A percentile compares a stretch with the other conserved stretches of the same genome.
Conservation (phyloP, 2,113 vertebrate genomes). For the Nothocercus julius region DNA sequence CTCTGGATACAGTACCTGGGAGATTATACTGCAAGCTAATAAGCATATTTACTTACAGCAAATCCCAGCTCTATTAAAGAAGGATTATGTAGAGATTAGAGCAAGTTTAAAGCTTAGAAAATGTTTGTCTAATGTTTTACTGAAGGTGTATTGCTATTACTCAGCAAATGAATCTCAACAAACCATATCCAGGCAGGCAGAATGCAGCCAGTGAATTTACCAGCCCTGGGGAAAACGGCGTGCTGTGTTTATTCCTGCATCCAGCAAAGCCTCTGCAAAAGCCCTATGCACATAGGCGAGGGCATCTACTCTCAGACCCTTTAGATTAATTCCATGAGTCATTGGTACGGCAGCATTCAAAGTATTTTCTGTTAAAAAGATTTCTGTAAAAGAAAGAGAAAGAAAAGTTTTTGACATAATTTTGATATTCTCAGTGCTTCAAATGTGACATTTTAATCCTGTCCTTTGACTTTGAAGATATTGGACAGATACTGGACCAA, state of each 20-base stretch:
- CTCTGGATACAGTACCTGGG: not conserved
- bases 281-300: fast-evolving
- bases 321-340: not conserved
- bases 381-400: not conserved
- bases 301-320: not conserved
- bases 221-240: not conserved
- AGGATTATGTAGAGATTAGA: not conserved
- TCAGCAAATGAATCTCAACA: not conserved
- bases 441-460: not conserved
- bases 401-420: not conserved
- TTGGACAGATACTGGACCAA: not conserved
- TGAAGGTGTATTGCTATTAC: not conserved
- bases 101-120: not conserved
- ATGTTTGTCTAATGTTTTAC: constrained; percentile 12
- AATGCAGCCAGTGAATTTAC: not conserved
- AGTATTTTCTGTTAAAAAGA: not conserved
- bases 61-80: not conserved
- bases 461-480: not conserved
- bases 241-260: not conserved
- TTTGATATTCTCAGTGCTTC: not conserved
- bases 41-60: not conserved
- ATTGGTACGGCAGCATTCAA: not conserved
- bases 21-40: not conserved
- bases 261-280: not conserved
- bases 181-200: not conserved